A percentile compares a stretch with the other conserved stretches of the same genome.
Conservation (phyloP, 2,888 invertebrate genomes). For the Labia minor region DNA sequence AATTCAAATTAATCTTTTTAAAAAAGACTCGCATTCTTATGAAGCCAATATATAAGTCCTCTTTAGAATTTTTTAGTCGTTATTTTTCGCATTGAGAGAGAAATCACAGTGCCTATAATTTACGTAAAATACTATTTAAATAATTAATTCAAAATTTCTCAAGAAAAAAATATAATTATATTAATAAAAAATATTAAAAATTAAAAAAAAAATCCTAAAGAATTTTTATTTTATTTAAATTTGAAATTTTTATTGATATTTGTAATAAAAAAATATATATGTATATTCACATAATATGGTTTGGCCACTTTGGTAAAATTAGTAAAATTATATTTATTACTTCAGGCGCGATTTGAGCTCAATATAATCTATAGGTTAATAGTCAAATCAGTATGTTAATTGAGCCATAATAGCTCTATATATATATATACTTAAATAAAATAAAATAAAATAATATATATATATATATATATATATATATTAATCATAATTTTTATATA, state of each 20-base stretch:
- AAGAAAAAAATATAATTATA: background rate
- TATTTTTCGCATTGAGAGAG: conserved; percentile 1
- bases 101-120: conserved; percentile 5
- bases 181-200: background rate
- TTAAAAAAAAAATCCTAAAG: background rate
- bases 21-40: background rate
- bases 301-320: no score
- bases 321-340: no score
- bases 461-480: background rate
- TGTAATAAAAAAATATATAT: background rate
- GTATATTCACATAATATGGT: no score
- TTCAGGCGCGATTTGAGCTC: no score
- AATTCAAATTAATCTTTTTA: background rate
- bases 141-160: background rate
- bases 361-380: no score
- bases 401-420: no score
- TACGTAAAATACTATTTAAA: background rate
- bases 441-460: background rate
- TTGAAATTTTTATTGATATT: background rate
- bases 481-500: background rate
- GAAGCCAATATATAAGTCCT: background rate
- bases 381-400: no score
- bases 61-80: background rate
- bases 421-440: no score
- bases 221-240: background rate